These are phyloP conservation scores for Camponotus floridanus DNA, from an alignment of 1,140 invertebrate species.

Conservation along the genomic window DNA sequence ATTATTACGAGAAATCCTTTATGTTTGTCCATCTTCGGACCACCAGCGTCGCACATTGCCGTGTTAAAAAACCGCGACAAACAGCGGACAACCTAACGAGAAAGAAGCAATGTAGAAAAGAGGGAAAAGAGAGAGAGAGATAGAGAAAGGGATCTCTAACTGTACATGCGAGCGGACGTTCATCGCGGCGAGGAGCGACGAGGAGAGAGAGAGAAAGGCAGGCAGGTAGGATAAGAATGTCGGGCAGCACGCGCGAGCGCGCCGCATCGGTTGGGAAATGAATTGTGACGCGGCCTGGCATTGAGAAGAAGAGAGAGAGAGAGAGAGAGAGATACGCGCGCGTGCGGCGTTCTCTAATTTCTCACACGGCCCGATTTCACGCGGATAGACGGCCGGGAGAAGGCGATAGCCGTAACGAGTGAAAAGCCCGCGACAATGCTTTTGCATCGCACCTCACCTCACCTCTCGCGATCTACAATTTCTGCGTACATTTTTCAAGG, in stretches of 20 bases:
- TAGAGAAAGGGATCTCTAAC: constrained; percentile 56
- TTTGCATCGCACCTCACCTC: constrained; percentile 51
- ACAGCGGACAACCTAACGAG: constrained; percentile 9
- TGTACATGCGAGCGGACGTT: constrained; percentile 64
- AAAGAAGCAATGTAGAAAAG: not conserved
- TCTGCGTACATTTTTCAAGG: constrained; percentile 59
- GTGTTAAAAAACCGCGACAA: constrained; percentile 18
- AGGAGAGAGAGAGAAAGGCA: constrained; percentile 44
- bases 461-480: not conserved
- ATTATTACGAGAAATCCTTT: not conserved
- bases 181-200: not conserved
- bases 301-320: constrained; percentile 58
- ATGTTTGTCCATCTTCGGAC: not conserved
- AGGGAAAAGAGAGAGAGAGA: not conserved
- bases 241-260: constrained; percentile 38
- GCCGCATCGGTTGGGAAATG: constrained; percentile 71
- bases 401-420: constrained; percentile 35
- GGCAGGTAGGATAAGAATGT: constrained; percentile 73
- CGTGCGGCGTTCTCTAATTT: constrained; percentile 63
- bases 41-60: not conserved
- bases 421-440: constrained; percentile 54
- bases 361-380: constrained; percentile 67
- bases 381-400: not conserved
- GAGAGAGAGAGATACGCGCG: not conserved
- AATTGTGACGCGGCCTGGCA: constrained; percentile 73